These are phyloP conservation scores for human DNA, from an alignment of 2,113 vertebrate genomes.

Conservation along the genomic window DNA sequence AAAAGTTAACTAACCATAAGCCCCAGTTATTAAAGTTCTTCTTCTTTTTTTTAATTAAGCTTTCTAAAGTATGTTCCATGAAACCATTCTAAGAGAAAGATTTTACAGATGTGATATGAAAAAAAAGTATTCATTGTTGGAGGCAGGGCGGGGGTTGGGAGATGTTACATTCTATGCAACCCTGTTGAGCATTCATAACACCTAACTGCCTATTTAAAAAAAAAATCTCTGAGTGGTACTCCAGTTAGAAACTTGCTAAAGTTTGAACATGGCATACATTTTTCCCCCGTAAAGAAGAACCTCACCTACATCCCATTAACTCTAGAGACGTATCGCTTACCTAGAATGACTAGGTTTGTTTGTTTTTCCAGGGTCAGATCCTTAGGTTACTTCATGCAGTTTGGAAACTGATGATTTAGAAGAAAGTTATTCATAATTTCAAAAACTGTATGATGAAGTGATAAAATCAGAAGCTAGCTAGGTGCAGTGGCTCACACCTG, in stretches of 20 bases:
- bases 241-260: background rate
- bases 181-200: background rate
- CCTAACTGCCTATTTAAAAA: background rate
- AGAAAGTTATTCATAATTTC: background rate
- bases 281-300: background rate
- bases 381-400: background rate
- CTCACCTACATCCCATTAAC: background rate
- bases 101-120: background rate
- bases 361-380: background rate
- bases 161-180: background rate
- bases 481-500: too few relatives aligned
- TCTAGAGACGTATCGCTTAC: background rate
- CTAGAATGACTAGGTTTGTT: background rate
- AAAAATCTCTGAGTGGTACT: background rate
- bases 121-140: background rate
- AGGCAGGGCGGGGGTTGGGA: background rate
- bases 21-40: background rate
- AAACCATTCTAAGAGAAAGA: background rate
- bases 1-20: background rate
- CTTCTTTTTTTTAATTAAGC: background rate
- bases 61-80: slow-evolving; percentile 3
- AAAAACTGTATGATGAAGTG: background rate
- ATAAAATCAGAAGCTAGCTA: background rate
- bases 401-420: background rate
- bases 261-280: background rate